Evolutionary conservation across 2,888 invertebrate species (phyloP), one percentile per base, ranked within the genome.

Genomic region (Apomyelois bistriatella): DNA sequence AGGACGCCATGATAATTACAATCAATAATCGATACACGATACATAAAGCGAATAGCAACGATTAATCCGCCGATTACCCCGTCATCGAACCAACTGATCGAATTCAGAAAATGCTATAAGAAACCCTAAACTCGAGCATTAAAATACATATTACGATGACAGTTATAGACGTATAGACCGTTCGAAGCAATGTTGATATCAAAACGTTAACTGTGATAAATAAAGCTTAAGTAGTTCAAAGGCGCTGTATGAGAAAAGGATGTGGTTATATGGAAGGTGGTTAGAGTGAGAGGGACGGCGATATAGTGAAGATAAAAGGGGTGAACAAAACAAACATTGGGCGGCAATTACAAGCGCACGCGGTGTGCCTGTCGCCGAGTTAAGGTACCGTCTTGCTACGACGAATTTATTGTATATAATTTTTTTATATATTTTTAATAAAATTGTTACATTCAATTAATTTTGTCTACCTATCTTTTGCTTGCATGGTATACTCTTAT

Each of bases 1-100:
- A 79, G 74, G 72, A 76, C 77, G 76, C 80, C 79, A 82, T 82
- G 76, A 81, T 85, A 82, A 86, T 85, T 86, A 84, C 82, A 82
- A 86, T 87, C 85, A 87, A 87, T 86, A 85, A 85, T 76, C 71
- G 67, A 65, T 72, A 69, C 70, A 66, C 62, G 60, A 62, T 66
- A 65, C 68, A 79, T 77, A 74, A 74, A 79, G 68, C 60, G 72
- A 74, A 77, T 74, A 70, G 66, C 71, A 65, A 72, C 76, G 75
- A 80, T 80, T 76, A 78, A 81, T 80, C 74, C 70, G 70, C 64
- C 63, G 66, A 68, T 66, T 56, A 56, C 65, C 57, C 61, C 62
- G 59, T 61, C 59, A 64, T 63, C 58, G 50, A 60, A 56, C 51
- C 48, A 55, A 50, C 61, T 54, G 43, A 48, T 54, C 53, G 53